Base-by-base conservation (phyloP, 2,888 invertebrate species). In the Chydorus sphaericus region DNA sequence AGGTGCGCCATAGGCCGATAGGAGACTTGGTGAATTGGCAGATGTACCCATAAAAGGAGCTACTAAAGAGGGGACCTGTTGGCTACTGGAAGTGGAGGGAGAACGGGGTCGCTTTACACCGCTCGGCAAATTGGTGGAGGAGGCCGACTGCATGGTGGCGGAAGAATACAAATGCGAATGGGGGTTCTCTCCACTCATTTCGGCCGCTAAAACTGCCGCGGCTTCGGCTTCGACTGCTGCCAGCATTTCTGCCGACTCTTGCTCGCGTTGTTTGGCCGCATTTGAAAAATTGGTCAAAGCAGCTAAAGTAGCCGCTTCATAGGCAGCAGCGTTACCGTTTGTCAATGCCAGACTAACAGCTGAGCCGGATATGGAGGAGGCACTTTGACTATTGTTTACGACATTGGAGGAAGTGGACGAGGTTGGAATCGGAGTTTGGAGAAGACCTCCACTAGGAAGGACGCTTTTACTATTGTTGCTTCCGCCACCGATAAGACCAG, bases 31-130 rank as follows among this genome's bases (percentile, higher is more conserved):
- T n/a, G 53, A 38, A 14, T 37, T 37, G 37, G 38, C 23, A 37
- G 36, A 53, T 20, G 50, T n/a, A n/a, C n/a, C 50, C 2, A 29
- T 14, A 8, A 48, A 52, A 7, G 36, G 38, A 8, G 30, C 51
- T 33, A 11, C 56, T n/a, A 53, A 30, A 26, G 26, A 18, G 18
- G 37, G 26, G 56, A 30, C 51, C 26, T 20, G 49, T 23, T 51
- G 26, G 44, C 51, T 14, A 26, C 33, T 23, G 30, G 29, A n/a
- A 26, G 31, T 23, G 30, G 29, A n/a, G 31, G 56, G 38, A 26
- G 51, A 37, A 38, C 53, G 52, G 23, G 31, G 30, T 11, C 44
- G 33, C 28, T 37, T 33, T 3, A 30, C 26, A 31, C 52, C 52
- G 39, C 29, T 28, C 14, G 8, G 6, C 29, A 6, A 29, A 28